Percentiles rank a stretch among this genome's conserved stretches.
phyloP scores from a whole-genome alignment of 1,140 invertebrate genomes.

The Diorhabda sublineata region DNA sequence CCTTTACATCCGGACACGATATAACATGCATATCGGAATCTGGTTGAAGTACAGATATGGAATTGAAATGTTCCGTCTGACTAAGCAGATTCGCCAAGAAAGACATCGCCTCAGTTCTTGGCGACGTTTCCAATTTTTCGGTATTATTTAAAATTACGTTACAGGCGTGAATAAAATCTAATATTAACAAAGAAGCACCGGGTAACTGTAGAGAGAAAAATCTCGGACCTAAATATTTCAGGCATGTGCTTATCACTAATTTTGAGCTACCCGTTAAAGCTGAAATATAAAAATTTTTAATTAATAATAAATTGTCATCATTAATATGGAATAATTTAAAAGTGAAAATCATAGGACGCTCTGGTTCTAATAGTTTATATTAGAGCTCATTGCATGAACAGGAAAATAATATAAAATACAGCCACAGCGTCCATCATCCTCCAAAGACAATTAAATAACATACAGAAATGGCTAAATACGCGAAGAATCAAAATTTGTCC shows the following conservation, averaged over 20 bases:
- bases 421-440: no score
- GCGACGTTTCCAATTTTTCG: constrained; percentile 75
- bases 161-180: constrained; percentile 88
- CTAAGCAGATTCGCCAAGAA: constrained; percentile 83
- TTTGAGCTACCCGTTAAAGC: constrained; percentile 59
- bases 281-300: constrained; percentile 26
- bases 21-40: constrained; percentile 65
- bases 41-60: constrained; percentile 79
- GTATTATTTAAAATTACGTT: constrained; percentile 78
- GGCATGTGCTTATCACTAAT: constrained; percentile 55
- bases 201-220: constrained; percentile 85
- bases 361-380: no score
- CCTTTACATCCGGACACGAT: constrained; percentile 74
- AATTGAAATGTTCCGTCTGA: constrained; percentile 70
- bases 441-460: no score
- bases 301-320: no score
- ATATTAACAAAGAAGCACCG: constrained; percentile 78
- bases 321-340: no score
- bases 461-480: no score
- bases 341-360: no score
- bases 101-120: constrained; percentile 86
- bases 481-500: no score
- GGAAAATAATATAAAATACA: constrained; percentile 5
- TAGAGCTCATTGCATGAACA: no score
- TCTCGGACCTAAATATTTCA: constrained; percentile 66